Conservation (phyloP, 1,140 invertebrate genomes). For the Druon quercuslanigerum region DNA sequence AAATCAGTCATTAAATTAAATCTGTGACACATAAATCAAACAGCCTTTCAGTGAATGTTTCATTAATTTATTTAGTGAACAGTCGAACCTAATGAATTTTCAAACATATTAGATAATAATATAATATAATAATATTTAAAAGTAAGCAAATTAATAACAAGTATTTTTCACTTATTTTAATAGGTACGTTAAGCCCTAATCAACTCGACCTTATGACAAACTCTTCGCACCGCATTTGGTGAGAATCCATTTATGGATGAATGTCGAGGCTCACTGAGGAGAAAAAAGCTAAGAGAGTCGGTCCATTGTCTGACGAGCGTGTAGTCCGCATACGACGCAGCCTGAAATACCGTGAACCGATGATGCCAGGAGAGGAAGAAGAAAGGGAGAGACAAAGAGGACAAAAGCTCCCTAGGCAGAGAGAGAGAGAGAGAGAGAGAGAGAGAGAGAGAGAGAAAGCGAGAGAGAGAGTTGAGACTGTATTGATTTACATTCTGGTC, state of each 20-base stretch:
- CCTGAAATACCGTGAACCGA: conserved; percentile 19
- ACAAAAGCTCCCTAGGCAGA: background rate
- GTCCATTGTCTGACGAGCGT: background rate
- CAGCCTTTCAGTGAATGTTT: too few relatives aligned
- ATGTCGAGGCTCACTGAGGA: background rate
- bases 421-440: conserved; percentile 24
- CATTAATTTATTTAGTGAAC: too few relatives aligned
- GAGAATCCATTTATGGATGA: background rate
- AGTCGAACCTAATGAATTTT: too few relatives aligned
- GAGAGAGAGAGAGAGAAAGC: conserved; percentile 2
- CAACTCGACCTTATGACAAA: too few relatives aligned
- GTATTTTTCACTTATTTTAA: too few relatives aligned
- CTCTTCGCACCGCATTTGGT: too few relatives aligned
- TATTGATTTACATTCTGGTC: conserved; percentile 51
- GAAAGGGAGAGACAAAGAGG: conserved; percentile 24
- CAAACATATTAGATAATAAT: too few relatives aligned
- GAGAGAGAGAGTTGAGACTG: conserved; percentile 25
- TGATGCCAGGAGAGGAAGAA: conserved; percentile 9
- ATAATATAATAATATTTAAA: too few relatives aligned
- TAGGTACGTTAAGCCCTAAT: too few relatives aligned
- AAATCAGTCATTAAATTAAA: too few relatives aligned
- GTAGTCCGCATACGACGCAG: background rate
- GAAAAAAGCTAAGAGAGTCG: background rate
- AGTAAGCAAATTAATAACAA: too few relatives aligned
- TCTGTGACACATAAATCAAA: too few relatives aligned